phyloP scores from a whole-genome alignment of 2,797 vertebrate genomes.

The Simalia tracyae region DNA sequence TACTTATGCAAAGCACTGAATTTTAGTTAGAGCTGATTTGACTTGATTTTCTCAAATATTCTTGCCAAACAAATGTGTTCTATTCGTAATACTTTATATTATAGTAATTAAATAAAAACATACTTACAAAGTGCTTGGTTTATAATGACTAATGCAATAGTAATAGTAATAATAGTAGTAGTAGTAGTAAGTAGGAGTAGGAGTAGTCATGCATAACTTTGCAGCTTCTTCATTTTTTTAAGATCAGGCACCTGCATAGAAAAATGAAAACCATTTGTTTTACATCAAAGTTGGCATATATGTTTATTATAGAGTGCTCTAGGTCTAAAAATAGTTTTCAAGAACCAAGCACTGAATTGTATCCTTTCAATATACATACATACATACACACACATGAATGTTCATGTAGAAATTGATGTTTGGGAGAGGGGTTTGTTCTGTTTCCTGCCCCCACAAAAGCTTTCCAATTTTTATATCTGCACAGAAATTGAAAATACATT shows the following conservation, averaged over 20 bases:
- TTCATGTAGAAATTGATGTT: not conserved
- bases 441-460: not conserved
- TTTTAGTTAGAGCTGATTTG: not conserved
- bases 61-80: conserved; percentile 1
- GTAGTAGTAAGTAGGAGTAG: not conserved
- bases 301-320: not conserved
- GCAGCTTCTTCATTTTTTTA: conserved; percentile 10
- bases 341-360: conserved; percentile 2
- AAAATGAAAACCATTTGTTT: conserved; percentile 9
- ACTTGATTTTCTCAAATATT: conserved; percentile 14
- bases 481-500: not conserved
- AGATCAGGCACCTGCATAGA: not conserved
- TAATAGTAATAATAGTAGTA: not conserved
- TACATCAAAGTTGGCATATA: not conserved
- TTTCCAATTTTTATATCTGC: not conserved
- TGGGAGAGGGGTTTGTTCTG: not conserved
- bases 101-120: not conserved
- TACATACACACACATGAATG: not conserved
- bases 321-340: not conserved
- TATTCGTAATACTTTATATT: not conserved
- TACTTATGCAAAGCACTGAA: conserved; percentile 2
- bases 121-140: not conserved
- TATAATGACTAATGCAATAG: not conserved
- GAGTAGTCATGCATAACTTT: not conserved
- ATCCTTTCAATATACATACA: conserved; percentile 21